A percentile compares a stretch with the other conserved stretches of the same genome.
Evolutionary conservation across 1,140 invertebrate species (phyloP).

Genomic region (Leucophenga varia): DNA sequence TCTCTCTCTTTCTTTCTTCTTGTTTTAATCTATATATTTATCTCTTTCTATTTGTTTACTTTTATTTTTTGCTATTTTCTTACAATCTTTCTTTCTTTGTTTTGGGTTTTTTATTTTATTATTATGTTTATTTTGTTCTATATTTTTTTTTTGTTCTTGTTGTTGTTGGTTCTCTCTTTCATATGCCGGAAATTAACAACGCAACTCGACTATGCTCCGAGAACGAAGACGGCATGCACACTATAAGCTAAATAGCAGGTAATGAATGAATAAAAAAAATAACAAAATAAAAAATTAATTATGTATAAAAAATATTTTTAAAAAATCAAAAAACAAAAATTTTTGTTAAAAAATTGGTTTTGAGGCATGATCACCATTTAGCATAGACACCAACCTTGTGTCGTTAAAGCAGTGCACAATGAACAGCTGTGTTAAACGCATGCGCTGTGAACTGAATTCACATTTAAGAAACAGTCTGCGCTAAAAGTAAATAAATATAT

Average conservation of each 20-base stretch:
- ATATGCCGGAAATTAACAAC: slow-evolving; percentile 52
- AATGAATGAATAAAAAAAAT: too few species aligned
- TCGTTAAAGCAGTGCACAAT: neutral
- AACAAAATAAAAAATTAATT: too few species aligned
- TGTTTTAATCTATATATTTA: too few species aligned
- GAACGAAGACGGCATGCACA: slow-evolving; percentile 57
- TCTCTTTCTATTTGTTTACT: too few species aligned
- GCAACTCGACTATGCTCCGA: slow-evolving; percentile 50
- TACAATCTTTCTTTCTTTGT: slow-evolving; percentile 6
- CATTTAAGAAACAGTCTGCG: too few species aligned
- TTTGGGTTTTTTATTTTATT: slow-evolving; percentile 19
- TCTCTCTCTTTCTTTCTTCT: neutral
- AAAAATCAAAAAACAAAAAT: slow-evolving; percentile 9
- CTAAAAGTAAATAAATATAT: too few species aligned
- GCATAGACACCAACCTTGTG: too few species aligned
- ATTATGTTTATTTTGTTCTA: slow-evolving; percentile 13
- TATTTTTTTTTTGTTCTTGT: slow-evolving; percentile 24
- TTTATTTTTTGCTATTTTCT: slow-evolving; percentile 10
- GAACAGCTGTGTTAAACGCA: too few species aligned
- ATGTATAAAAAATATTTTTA: neutral
- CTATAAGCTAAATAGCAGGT: slow-evolving; percentile 56
- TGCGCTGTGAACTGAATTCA: too few species aligned
- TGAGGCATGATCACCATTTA: neutral
- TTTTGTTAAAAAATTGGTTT: neutral
- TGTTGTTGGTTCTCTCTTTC: slow-evolving; percentile 52